These are phyloP conservation scores for Strix uralensis DNA, from an alignment of 2,113 vertebrate species.

Conservation along the genomic window DNA sequence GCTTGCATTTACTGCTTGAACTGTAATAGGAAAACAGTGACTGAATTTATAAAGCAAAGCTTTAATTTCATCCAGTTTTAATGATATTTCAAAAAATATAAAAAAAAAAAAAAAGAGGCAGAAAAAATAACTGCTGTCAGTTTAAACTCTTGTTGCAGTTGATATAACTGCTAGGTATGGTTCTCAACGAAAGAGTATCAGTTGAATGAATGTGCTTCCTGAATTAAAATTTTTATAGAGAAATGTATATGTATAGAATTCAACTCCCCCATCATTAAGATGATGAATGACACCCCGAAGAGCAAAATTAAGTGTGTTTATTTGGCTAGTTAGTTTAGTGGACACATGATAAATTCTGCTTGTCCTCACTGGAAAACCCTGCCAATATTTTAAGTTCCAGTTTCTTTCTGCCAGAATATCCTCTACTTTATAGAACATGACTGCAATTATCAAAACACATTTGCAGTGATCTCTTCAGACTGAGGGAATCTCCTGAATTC, in stretches of 20 bases:
- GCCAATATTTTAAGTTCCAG: neutral
- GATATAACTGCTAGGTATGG: neutral
- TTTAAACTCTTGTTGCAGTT: neutral
- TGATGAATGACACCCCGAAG: neutral
- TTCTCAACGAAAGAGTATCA: neutral
- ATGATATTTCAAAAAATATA: neutral
- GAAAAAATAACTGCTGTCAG: neutral
- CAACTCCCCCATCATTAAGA: neutral
- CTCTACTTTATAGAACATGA: neutral
- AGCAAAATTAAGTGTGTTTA: conserved; percentile 47
- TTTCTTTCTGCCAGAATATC: neutral
- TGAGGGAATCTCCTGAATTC: neutral
- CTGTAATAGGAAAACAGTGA: neutral
- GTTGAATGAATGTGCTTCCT: neutral
- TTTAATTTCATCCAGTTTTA: neutral
- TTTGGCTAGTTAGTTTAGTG: conserved; percentile 19
- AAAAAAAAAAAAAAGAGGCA: neutral
- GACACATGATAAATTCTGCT: conserved; percentile 24
- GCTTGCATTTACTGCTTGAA: neutral
- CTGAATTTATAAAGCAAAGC: neutral
- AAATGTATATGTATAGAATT: neutral
- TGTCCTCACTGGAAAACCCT: neutral
- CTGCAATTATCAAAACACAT: neutral
- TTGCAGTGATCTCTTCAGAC: neutral
- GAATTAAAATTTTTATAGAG: conserved; percentile 16